Evolutionary conservation across 2,888 invertebrate genomes (phyloP), one percentile per base, ranked within the genome.

Genomic region (Hypolimnas misippus): DNA sequence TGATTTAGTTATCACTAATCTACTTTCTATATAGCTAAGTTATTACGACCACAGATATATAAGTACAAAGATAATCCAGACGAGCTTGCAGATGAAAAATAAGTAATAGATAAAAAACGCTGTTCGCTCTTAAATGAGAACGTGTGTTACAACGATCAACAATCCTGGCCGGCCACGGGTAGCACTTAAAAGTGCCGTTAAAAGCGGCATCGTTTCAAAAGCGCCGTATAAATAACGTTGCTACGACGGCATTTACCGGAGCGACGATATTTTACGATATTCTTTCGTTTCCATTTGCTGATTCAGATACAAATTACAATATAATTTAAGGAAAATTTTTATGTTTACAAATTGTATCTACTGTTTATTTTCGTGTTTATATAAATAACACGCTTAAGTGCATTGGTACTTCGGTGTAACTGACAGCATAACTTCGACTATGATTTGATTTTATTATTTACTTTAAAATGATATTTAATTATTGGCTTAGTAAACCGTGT

Each of bases 141-240:
- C 54, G 70, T 73, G 70, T 69, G 57, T 57, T 57, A 60, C 73
- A 68, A 40, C 77, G 76, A 81, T 80, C 80, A 80, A 74, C 75
- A 76, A 71, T 77, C 74, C 71, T 74, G 68, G 66, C 74, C 73
- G 78, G 73, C 76, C 77, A 81, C 77, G 80, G 79, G 76, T 77
- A 83, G 87, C 88, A 89, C 86, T 89, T 89, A 88, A 86, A 89
- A 87, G 78, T 85, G 83, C 85, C 85, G 84, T 87, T 89, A 87
- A 89, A 88, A 86, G 85, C 84, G 83, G 79, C 77, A 79, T 78
- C 82, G 78, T 83, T 81, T 87, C 84, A 86, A 88, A 89, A 84
- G 86, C 85, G 75, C 74, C 83, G 80, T 86, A 89, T 88, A 89
- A 88, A 89, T 91, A 89, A 87, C 87, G 77, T 78, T 75, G 77